Base-by-base conservation (phyloP, 2,113 vertebrate genomes). In the Peucedramus taeniatus region DNA sequence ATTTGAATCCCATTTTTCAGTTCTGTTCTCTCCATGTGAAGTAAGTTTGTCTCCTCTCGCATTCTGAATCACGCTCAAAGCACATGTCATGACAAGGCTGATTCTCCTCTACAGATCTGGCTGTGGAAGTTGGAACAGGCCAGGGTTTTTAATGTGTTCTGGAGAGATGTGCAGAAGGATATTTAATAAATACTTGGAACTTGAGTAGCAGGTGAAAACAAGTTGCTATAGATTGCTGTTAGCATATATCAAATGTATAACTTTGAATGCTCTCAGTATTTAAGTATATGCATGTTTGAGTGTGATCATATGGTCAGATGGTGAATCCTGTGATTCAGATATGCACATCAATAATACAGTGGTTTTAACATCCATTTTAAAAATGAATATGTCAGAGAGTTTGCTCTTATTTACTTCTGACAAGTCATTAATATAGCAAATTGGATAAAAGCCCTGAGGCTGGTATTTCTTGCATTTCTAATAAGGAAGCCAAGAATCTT, bases 401-500 rank as follows among this genome's bases (percentile, higher is more conserved):
- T 88, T 96, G 89, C 76, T 95, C 81, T 89, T 94, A 72, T 68
- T 95, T 97, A 93, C 84, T 96, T 91, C 50, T 90, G 87, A 91
- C 82, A 93, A 91, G 93, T 87, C 66, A 93, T 96, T 96, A 97
- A 94, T 96, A 94, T 80, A 94, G 57, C 74, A 93, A 92, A 94
- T 91, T 75, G 89, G 78, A 83, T 96, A 94, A 94, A 94, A 93
- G 89, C 87, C 91, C 80, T 31, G 72, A 87, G 93, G 96, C 81
- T 89, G n/a, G 44, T 71, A 61, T 70, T 66, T 89, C 69, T 84
- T 94, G 84, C 81, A 69, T 91, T 94, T 85, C 77, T 94, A 87
- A 82, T 89, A 60, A 83, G 53, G 81, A 68, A 93, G 51, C 54
- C 4, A 13, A 39, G 78, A 76, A 4, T 68, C 78, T 87, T 86